Conservation (phyloP, 1,140 invertebrate genomes). For the Eriocheir sinensis region DNA sequence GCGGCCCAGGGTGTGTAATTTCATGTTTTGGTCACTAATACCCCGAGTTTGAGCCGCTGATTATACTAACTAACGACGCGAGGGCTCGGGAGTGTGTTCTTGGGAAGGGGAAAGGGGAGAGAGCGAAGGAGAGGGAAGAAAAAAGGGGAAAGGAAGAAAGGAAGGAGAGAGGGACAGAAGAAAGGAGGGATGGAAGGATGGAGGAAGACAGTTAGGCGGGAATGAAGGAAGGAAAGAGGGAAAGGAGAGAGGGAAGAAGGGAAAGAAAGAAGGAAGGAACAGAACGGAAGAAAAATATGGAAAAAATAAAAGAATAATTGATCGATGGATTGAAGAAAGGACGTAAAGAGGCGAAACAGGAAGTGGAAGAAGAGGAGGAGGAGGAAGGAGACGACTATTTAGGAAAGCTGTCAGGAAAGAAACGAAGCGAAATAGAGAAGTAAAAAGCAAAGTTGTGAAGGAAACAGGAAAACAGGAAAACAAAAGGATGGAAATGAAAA, state of each 20-base stretch:
- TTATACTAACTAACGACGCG: neutral
- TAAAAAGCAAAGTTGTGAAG: too few species aligned
- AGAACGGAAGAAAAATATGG: too few species aligned
- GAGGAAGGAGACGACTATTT: too few species aligned
- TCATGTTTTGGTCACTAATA: conserved; percentile 26
- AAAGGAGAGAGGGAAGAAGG: too few species aligned
- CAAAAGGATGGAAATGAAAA: neutral
- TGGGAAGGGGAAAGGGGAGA: neutral
- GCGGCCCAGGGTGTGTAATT: neutral
- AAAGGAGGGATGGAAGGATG: neutral
- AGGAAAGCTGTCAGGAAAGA: too few species aligned
- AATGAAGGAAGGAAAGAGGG: neutral
- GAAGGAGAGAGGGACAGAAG: neutral
- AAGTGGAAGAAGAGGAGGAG: too few species aligned
- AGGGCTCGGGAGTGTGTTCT: neutral
- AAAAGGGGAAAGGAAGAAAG: neutral
- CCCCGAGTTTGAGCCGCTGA: neutral
- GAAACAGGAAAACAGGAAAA: too few species aligned
- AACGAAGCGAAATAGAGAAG: too few species aligned
- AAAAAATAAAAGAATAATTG: too few species aligned
- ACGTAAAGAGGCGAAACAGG: too few species aligned
- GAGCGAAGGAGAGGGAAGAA: neutral
- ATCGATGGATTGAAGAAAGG: too few species aligned
- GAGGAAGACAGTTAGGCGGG: neutral
- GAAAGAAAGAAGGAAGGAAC: too few species aligned